Conservation (phyloP, 2,113 vertebrate species). For the Phaetusa simplex region DNA sequence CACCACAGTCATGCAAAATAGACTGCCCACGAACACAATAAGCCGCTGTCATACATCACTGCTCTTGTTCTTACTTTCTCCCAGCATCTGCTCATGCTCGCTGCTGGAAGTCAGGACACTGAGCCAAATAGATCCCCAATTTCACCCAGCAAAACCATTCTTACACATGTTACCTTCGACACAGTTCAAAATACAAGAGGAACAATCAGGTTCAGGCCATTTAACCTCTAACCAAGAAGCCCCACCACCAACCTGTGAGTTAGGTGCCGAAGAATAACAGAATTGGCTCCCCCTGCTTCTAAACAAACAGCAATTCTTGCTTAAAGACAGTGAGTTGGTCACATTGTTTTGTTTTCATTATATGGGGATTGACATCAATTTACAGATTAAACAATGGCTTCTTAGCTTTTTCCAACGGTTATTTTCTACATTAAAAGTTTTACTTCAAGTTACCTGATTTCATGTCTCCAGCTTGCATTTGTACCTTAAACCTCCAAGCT, state of each 20-base stretch:
- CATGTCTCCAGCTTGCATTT: neutral
- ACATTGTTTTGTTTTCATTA: neutral
- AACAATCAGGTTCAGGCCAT: neutral
- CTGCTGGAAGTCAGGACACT: neutral
- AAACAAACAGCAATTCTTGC: neutral
- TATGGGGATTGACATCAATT: neutral
- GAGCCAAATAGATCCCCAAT: neutral
- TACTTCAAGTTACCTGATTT: neutral
- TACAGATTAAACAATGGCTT: neutral
- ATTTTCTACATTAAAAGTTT: neutral
- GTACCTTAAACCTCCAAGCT: neutral
- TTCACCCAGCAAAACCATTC: neutral
- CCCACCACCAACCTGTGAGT: neutral
- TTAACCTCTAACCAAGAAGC: neutral
- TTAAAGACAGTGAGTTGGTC: neutral
- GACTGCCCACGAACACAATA: neutral
- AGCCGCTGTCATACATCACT: neutral
- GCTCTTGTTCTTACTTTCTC: neutral
- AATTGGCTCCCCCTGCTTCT: neutral
- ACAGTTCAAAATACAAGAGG: neutral
- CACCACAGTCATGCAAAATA: neutral
- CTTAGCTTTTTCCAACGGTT: neutral
- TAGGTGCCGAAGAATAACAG: neutral
- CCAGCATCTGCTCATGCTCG: neutral
- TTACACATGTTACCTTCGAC: rapidly evolving